Base-by-base conservation (phyloP, 2,797 vertebrate genomes). In the Kryptolebias ocellatus region DNA sequence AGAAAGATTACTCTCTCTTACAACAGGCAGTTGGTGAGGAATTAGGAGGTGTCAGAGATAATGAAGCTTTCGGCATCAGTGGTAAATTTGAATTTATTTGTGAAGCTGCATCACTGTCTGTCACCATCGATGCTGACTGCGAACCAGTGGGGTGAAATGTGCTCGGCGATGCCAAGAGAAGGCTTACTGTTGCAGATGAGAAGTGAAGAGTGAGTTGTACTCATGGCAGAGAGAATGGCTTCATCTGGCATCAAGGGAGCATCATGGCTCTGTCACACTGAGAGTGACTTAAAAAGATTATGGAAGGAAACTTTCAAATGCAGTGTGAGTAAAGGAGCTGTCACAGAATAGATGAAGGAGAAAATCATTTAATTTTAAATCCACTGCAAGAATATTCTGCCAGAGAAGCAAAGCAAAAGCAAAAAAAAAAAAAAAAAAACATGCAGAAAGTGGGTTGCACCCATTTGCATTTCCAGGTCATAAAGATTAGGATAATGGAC, bases 11-110 rank as follows among this genome's bases (percentile, higher is more conserved):
- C 59, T 68, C 74, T 72, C 66, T 74, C 67, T 80, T 84, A 76
- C 85, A 70, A 80, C 55, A 75, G 79, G 76, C 86, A 88, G 77
- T 89, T 88, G 90, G 80, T 62, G 77, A 81, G 82, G 88, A 88
- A 89, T 89, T 87, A 89, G 58, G 66, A 76, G 60, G 74, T 67
- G 74, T 83, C 73, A 65, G 79, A 81, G 76, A 89, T 89, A 83
- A 90, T 87, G 74, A 84, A 67, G 80, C 79, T 80, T 15, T 34
- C 76, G 72, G 67, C 83, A 76, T 70, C 67, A 61, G 76, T 72
- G 60, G 64, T 76, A 64, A 80, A 88, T 82, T 88, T 70, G 39
- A 17, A 76, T 86, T 80, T 89, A 81, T 88, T 86, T 85, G 80
- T 79, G 76, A 79, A 79, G 81, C 80, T 83, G 74, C 82, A 79